phyloP scores from a whole-genome alignment of 2,797 vertebrate species.

The Sparus aurata region DNA sequence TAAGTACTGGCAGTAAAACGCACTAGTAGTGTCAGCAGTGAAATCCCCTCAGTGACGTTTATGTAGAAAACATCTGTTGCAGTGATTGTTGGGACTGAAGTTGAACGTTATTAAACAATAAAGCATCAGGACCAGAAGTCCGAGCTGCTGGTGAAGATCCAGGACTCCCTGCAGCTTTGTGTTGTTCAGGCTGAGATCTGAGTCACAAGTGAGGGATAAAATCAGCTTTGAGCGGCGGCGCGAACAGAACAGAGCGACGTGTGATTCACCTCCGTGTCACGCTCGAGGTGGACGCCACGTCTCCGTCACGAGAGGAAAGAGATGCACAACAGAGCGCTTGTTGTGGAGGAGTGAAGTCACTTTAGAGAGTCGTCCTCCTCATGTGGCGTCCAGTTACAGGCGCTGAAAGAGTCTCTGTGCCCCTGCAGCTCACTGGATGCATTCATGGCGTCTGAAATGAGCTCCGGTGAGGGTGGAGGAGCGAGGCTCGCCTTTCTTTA shows the following conservation, averaged over 20 bases:
- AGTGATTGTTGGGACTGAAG: too few species aligned
- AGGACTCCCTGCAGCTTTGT: neutral
- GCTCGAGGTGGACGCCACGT: neutral
- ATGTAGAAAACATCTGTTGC: too few species aligned
- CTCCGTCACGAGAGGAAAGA: slow-evolving; percentile 25
- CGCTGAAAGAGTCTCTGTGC: slow-evolving; percentile 59
- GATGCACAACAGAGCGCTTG: slow-evolving; percentile 46
- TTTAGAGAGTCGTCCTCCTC: slow-evolving; percentile 36
- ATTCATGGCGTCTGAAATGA: slow-evolving; percentile 31
- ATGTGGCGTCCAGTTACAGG: slow-evolving; percentile 54
- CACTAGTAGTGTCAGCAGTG: too few species aligned
- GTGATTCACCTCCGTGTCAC: slow-evolving; percentile 24
- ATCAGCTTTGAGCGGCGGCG: slow-evolving; percentile 11
- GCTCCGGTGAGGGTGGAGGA: slow-evolving; percentile 1
- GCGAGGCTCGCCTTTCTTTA: neutral
- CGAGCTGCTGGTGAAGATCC: neutral
- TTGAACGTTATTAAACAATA: too few species aligned
- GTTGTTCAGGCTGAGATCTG: neutral
- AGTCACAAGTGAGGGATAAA: slow-evolving; percentile 8
- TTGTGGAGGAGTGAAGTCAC: slow-evolving; percentile 60
- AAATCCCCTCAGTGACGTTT: too few species aligned
- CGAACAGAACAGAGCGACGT: neutral
- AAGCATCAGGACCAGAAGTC: too few species aligned
- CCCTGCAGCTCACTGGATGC: slow-evolving; percentile 27
- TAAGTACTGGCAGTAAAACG: too few species aligned